phyloP scores from a whole-genome alignment of 1,140 invertebrate genomes.

The Apis florea region DNA sequence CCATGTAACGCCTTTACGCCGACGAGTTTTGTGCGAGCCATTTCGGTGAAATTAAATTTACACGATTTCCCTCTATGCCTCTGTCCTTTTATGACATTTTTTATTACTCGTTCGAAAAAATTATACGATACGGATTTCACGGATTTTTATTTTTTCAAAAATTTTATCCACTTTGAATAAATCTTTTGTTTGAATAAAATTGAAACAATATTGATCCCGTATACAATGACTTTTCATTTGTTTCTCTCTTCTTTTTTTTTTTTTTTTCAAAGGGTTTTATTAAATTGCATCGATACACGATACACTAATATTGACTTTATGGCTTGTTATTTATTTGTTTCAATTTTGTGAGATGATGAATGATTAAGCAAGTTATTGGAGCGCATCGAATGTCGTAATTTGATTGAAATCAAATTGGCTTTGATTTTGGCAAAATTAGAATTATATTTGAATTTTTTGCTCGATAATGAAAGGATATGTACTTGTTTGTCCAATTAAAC shows the following conservation, averaged over 20 bases:
- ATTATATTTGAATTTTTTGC: too few relatives aligned
- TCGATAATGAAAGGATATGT: too few relatives aligned
- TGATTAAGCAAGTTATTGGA: background rate
- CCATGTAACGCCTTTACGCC: slow-evolving; percentile 14
- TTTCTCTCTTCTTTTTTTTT: background rate
- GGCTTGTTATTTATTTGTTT: background rate
- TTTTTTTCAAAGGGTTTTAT: background rate
- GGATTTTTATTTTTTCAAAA: too few relatives aligned
- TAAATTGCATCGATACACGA: background rate
- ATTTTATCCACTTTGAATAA: too few relatives aligned
- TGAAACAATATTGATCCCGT: too few relatives aligned
- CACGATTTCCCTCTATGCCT: background rate
- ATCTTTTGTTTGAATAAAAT: too few relatives aligned
- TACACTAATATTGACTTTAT: background rate
- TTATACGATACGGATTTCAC: too few relatives aligned
- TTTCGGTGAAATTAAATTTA: background rate
- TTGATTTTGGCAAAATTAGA: too few relatives aligned
- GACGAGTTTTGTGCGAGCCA: background rate
- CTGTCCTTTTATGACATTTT: background rate
- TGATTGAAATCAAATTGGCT: too few relatives aligned
- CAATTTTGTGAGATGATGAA: background rate
- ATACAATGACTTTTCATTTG: background rate
- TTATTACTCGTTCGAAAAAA: too few relatives aligned
- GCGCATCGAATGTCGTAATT: too few relatives aligned
- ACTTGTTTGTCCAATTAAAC: too few relatives aligned